Evolutionary conservation across 2,888 invertebrate genomes (phyloP).

Genomic region (Ophioninae sp.): DNA sequence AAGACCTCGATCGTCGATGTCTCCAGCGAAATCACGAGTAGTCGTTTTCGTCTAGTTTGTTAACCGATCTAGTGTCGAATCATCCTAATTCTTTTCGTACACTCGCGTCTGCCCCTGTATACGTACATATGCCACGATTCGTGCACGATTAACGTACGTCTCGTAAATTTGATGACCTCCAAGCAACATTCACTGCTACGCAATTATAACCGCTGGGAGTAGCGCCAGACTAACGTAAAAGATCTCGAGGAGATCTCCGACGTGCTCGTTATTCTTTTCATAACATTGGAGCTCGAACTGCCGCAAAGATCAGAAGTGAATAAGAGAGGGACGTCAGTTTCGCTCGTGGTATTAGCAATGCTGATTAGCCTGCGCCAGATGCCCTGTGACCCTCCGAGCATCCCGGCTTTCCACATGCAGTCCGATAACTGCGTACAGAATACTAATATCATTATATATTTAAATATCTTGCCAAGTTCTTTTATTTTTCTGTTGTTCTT

Average conservation of each 20-base stretch:
- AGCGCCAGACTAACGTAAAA: conserved; percentile 29
- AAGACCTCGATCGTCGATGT: conserved; percentile 59
- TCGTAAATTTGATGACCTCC: conserved; percentile 8
- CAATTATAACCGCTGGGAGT: conserved; percentile 34
- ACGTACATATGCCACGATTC: background rate
- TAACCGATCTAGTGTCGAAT: conserved; percentile 52
- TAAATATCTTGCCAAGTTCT: background rate
- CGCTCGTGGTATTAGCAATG: conserved; percentile 74
- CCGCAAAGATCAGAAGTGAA: conserved; percentile 23
- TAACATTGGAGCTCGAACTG: conserved; percentile 12
- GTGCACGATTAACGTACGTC: background rate
- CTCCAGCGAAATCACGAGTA: conserved; percentile 41
- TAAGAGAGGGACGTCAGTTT: conserved; percentile 48
- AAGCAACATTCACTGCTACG: conserved; percentile 24
- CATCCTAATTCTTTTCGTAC: conserved; percentile 11
- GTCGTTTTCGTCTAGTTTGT: conserved; percentile 44
- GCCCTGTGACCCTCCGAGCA: conserved; percentile 70
- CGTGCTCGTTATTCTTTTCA: conserved; percentile 45
- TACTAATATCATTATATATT: conserved; percentile 9
- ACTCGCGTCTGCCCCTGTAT: background rate
- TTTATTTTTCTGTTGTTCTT: background rate
- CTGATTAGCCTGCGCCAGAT: conserved; percentile 72
- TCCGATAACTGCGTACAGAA: conserved; percentile 2
- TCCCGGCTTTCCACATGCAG: conserved; percentile 22
- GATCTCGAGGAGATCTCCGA: conserved; percentile 16